Base-by-base conservation (phyloP, 2,888 invertebrate species). In the Platynereis dumerilii region DNA sequence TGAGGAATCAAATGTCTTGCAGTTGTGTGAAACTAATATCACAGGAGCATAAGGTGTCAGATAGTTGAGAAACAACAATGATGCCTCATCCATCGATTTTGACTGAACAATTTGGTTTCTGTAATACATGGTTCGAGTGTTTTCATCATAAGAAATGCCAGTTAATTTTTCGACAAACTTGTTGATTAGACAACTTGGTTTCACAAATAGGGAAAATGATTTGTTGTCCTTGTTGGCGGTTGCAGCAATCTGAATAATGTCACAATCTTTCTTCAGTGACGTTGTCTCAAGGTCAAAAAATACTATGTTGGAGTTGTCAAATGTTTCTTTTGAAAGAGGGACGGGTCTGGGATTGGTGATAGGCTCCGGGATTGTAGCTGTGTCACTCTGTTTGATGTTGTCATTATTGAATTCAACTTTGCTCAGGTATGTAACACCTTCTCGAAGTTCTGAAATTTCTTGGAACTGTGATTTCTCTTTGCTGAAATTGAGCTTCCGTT, bases 231-330 rank as follows among this genome's bases (percentile, higher is more conserved):
- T n/a, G n/a, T n/a, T n/a, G 17, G 42, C 42, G 17, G 12, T 12
- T 42, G 42, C 42, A 42, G 42, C 26, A 26, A 20, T 55, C 7
- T 26, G 24, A 55, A 55, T 27, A 34, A 28, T 58, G 39, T 5
- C 12, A 58, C 24, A n/a, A 5, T 39, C 44, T 27, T 24, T 12
- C 12, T 20, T 24, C 24, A 58, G 20, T 44, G 58, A 58, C 2
- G 58, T 58, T 7, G 58, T 44, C 24, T 58, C 58, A 17, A 58
- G 24, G 24, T 58, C 44, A 58, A 58, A 58, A 15, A 42, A 44
- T 26, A 20, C 10, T 5, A 55, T 12, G 15, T 10, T 12, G 17
- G 42, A 42, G 17, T 55, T 55, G 5, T 26, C 15, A 26, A 3
- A 22, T 10, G 17, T 44, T 2, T 24, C 12, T 7, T 44, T 26